These are phyloP conservation scores for Passer montanus DNA, from an alignment of 2,113 vertebrate genomes.

Conservation along the genomic window DNA sequence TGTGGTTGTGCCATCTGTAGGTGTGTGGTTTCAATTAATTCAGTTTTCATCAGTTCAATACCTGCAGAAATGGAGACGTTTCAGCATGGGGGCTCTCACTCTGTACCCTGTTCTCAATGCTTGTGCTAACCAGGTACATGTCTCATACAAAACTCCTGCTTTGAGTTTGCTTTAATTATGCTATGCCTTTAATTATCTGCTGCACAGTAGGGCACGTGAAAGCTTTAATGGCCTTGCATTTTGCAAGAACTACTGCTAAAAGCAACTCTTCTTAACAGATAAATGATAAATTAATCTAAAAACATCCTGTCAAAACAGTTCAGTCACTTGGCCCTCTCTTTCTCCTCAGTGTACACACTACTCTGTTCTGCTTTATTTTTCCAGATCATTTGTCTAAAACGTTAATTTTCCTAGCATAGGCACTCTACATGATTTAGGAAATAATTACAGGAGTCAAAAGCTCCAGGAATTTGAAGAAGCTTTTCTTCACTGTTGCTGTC, in stretches of 20 bases:
- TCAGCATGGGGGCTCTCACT: background rate
- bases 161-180: background rate
- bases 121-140: background rate
- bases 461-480: background rate
- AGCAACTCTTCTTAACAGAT: background rate
- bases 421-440: background rate
- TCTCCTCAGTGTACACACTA: background rate
- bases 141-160: background rate
- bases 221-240: background rate
- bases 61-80: background rate
- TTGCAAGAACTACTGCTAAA: background rate
- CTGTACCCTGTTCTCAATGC: background rate
- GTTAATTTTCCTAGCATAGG: background rate
- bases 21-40: background rate
- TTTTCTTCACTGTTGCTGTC: background rate
- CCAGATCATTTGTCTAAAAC: background rate
- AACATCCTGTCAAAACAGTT: background rate
- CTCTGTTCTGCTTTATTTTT: background rate
- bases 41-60: accelerated
- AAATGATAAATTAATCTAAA: background rate
- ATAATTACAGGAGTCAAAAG: background rate
- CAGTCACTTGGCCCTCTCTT: background rate
- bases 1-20: background rate
- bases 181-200: background rate
- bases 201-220: background rate